A percentile compares a stretch with the other conserved stretches of the same genome.
These are phyloP conservation scores for Periophthalmus magnuspinnatus DNA, from an alignment of 2,797 vertebrate species.

Conservation along the genomic window DNA sequence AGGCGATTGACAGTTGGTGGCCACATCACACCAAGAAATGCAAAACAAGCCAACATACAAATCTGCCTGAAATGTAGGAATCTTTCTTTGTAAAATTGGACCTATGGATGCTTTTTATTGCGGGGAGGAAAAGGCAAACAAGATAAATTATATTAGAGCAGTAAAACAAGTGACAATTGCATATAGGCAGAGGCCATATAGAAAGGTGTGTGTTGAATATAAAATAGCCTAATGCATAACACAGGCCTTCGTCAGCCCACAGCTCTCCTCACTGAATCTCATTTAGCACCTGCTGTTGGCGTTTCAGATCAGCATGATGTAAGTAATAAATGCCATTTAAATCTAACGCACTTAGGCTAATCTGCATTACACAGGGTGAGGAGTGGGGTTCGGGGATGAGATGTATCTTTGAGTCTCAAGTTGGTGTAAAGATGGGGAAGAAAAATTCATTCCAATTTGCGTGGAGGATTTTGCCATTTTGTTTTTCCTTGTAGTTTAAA, in stretches of 20 bases:
- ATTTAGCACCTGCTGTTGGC: slow-evolving; percentile 67
- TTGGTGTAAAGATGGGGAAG: slow-evolving; percentile 13
- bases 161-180: slow-evolving; percentile 7
- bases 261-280: slow-evolving; percentile 60
- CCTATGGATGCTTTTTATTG: background rate
- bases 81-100: slow-evolving; percentile 7
- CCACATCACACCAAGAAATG: slow-evolving; percentile 13
- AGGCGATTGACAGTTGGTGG: slow-evolving; percentile 11
- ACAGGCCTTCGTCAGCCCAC: slow-evolving; percentile 38
- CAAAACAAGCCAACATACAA: slow-evolving; percentile 8
- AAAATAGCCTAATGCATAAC: slow-evolving; percentile 43
- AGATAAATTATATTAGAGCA: background rate
- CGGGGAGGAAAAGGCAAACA: background rate
- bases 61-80: background rate
- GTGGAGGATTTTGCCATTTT: no score
- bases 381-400: slow-evolving; percentile 3
- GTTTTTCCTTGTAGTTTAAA: no score
- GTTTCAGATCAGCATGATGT: slow-evolving; percentile 46
- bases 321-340: slow-evolving; percentile 49
- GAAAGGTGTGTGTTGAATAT: slow-evolving; percentile 40
- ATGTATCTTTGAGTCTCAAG: slow-evolving; percentile 9
- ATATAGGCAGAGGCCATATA: slow-evolving; percentile 3
- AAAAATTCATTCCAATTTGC: no score
- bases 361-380: slow-evolving; percentile 23
- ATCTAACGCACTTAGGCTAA: slow-evolving; percentile 30